Evolutionary conservation across 2,888 invertebrate genomes (phyloP).

Genomic region (Lissonota sp.): DNA sequence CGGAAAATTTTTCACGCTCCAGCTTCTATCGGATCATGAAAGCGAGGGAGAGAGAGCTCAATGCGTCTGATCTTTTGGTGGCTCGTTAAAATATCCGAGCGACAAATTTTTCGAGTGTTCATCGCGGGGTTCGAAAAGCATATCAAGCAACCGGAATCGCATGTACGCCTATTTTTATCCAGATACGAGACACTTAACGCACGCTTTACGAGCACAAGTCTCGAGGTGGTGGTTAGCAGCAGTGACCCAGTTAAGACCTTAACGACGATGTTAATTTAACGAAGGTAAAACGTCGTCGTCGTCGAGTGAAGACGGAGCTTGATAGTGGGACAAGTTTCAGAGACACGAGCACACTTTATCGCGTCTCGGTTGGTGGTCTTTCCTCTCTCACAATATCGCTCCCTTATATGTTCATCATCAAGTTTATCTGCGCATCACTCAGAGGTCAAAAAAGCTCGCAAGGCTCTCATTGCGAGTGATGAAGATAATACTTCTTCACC

Average conservation of each 20-base stretch:
- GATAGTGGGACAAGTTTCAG: constrained; percentile 34
- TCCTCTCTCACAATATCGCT: background rate
- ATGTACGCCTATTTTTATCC: too few species aligned
- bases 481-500: background rate
- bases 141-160: too few species aligned
- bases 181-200: too few species aligned
- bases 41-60: too few species aligned
- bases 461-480: constrained; percentile 8
- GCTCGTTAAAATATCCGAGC: too few species aligned
- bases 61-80: too few species aligned
- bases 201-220: too few species aligned
- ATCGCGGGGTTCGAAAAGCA: too few species aligned
- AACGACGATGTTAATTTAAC: constrained; percentile 77
- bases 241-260: constrained; percentile 70
- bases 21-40: too few species aligned
- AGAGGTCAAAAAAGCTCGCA: constrained; percentile 17
- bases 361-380: constrained; percentile 34
- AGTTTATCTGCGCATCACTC: constrained; percentile 18
- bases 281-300: constrained; percentile 67
- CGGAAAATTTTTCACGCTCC: too few species aligned
- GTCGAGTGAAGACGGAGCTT: constrained; percentile 16
- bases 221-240: background rate
- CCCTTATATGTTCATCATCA: constrained; percentile 21
- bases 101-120: too few species aligned
- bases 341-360: constrained; percentile 32